A percentile compares a stretch with the other conserved stretches of the same genome.
Conservation (phyloP, 2,888 invertebrate genomes). For the Bombylius discolor region DNA sequence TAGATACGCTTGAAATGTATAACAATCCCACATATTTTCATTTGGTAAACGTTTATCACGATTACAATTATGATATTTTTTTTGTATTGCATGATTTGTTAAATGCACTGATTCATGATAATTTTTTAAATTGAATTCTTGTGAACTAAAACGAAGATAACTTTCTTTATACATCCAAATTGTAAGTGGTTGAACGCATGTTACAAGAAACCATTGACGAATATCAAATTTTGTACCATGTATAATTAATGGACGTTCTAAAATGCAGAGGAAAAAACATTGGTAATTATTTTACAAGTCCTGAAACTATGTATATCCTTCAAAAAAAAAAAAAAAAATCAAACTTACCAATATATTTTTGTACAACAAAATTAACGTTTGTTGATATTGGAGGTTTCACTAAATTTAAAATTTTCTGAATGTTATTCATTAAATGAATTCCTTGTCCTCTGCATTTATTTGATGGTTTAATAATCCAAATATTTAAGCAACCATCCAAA, state of each 20-base stretch:
- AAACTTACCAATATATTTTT: slow-evolving; percentile 81
- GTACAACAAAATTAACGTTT: slow-evolving; percentile 76
- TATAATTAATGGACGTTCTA: slow-evolving; percentile 76
- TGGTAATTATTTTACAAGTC: too few relatives aligned
- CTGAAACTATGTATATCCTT: too few relatives aligned
- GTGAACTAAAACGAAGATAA: slow-evolving; percentile 84
- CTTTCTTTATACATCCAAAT: slow-evolving; percentile 91
- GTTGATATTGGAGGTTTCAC: slow-evolving; percentile 53
- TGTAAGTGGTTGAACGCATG: slow-evolving; percentile 77
- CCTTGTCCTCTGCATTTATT: slow-evolving; percentile 86
- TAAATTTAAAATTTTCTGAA: slow-evolving; percentile 69
- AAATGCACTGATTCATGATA: slow-evolving; percentile 87
- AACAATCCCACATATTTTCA: slow-evolving; percentile 93
- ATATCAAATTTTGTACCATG: slow-evolving; percentile 91
- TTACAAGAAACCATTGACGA: slow-evolving; percentile 88
- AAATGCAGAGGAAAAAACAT: neutral
- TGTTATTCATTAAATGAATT: slow-evolving; percentile 70
- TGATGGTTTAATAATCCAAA: slow-evolving; percentile 93
- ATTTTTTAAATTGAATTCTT: slow-evolving; percentile 71
- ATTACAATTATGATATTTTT: slow-evolving; percentile 62
- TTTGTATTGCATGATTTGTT: slow-evolving; percentile 87
- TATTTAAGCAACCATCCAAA: slow-evolving; percentile 73
- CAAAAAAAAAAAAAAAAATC: neutral
- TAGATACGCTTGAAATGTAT: slow-evolving; percentile 53
- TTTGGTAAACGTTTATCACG: slow-evolving; percentile 64